phyloP scores from a whole-genome alignment of 2,113 vertebrate genomes.

The Motacilla alba region DNA sequence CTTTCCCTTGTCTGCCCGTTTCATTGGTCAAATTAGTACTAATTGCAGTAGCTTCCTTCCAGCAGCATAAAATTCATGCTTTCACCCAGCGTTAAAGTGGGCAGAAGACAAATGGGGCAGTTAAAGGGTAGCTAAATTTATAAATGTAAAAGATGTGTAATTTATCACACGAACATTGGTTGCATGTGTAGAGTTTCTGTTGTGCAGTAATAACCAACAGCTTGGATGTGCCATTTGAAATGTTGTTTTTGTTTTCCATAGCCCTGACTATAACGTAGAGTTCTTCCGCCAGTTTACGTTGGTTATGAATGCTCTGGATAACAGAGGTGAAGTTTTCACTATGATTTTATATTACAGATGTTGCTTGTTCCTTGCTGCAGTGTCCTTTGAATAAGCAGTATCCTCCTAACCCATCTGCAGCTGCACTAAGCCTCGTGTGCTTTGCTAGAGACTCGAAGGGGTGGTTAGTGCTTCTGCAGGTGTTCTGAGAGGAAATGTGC shows the following conservation, averaged over 20 bases:
- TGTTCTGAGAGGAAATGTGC: neutral
- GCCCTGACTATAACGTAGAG: constrained; percentile 96
- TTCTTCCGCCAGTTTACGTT: constrained; percentile 94
- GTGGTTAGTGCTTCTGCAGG: neutral
- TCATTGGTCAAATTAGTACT: neutral
- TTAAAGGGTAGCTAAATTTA: neutral
- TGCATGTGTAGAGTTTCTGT: neutral
- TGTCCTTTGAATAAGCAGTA: neutral
- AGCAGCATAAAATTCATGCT: neutral
- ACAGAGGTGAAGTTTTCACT: constrained; percentile 84
- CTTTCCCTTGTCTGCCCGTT: neutral
- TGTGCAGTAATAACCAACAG: neutral
- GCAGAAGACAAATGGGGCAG: neutral
- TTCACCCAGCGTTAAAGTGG: neutral
- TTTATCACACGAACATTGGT: accelerated
- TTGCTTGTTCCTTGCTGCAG: neutral
- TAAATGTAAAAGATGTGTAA: neutral
- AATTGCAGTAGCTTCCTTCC: constrained; percentile 7
- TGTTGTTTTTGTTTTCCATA: constrained; percentile 68
- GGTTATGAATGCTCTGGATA: constrained; percentile 99
- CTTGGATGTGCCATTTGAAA: neutral
- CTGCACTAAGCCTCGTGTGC: neutral
- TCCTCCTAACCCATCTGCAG: neutral
- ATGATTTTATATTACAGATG: neutral
- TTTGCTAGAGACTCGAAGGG: neutral